Conservation (phyloP, 1,140 invertebrate species). For the Caenorhabditis elegans region WBcel235 BX284606.5:13566001-13566500, state of each 20-base stretch:
- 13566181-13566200: constrained; percentile 49
- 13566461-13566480: neutral
- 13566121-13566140: constrained; percentile 50
- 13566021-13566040: neutral
- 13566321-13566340: no score
- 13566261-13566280: neutral
- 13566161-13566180: constrained; percentile 37
- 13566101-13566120: constrained; percentile 44
- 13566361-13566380: no score
- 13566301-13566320: neutral
- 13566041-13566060: neutral
- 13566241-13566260: constrained; percentile 42
- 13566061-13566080: constrained; percentile 48
- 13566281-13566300: neutral
- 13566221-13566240: constrained; percentile 51
- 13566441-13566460: no score
- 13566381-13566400: no score
- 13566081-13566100: constrained; percentile 50
- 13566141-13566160: constrained; percentile 49
- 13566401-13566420: no score
- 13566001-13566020: constrained; percentile 52
- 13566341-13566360: no score
- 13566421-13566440: neutral
- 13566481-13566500: neutral
- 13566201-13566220: no score